These are phyloP conservation scores for Colletes latitarsis DNA, from an alignment of 1,140 invertebrate species.

Conservation along the genomic window DNA sequence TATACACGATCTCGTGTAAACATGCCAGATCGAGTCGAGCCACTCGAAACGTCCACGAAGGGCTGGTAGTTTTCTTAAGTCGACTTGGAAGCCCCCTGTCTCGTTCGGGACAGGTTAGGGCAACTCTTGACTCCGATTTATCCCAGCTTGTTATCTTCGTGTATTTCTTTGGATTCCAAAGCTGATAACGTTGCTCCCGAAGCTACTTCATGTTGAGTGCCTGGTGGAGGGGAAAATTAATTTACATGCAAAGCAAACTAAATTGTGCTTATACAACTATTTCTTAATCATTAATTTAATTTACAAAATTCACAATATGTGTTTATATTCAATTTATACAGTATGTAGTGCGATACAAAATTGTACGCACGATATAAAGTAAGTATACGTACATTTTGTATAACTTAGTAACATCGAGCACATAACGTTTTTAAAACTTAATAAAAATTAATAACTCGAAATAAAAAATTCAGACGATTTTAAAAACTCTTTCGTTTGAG, in stretches of 20 bases:
- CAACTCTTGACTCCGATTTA: conserved; percentile 63
- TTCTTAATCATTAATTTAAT: neutral
- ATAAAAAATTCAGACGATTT: neutral
- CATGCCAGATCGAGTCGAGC: conserved; percentile 59
- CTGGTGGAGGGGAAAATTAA: neutral
- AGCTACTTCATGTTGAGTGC: neutral
- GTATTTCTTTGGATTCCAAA: conserved; percentile 4
- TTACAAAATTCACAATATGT: neutral
- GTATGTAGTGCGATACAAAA: too few species aligned
- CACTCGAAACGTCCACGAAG: conserved; percentile 63
- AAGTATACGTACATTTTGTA: too few species aligned
- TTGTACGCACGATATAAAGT: too few species aligned
- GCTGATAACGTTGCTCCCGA: neutral
- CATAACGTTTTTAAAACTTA: too few species aligned
- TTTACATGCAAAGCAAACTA: neutral
- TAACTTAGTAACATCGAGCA: too few species aligned
- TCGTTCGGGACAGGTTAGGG: conserved; percentile 59
- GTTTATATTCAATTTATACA: too few species aligned
- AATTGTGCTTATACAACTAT: neutral
- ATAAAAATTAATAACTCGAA: too few species aligned
- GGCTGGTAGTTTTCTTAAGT: conserved; percentile 67
- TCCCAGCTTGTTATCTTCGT: conserved; percentile 45
- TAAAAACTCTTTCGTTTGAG: neutral
- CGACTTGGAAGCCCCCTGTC: conserved; percentile 31
- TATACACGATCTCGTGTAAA: conserved; percentile 65